These are phyloP conservation scores for Petromus typicus DNA, from an alignment of 2,113 vertebrate species.

Conservation along the genomic window DNA sequence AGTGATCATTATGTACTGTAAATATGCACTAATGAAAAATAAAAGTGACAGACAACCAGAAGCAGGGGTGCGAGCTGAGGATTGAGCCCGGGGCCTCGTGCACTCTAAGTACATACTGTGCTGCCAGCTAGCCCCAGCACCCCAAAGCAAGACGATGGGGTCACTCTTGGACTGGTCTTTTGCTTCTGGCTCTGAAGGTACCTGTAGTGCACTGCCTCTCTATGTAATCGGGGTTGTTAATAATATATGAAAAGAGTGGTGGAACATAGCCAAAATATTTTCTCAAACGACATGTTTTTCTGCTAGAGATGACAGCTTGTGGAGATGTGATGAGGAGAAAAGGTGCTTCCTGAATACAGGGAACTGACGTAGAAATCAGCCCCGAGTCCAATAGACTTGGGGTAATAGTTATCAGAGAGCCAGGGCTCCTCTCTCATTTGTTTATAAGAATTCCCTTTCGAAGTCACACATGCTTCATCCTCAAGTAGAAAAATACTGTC, in stretches of 20 bases:
- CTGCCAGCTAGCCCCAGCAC: no score
- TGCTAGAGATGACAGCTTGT: not conserved
- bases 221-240: not conserved
- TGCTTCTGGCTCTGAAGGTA: not conserved
- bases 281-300: not conserved
- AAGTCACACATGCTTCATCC: not conserved
- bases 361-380: not conserved
- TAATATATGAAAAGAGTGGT: not conserved
- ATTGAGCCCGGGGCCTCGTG: not conserved
- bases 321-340: not conserved
- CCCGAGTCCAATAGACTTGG: not conserved
- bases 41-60: not conserved
- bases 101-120: no score
- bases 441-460: slow-evolving; percentile 19
- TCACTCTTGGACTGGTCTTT: not conserved
- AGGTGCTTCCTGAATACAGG: not conserved
- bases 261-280: not conserved
- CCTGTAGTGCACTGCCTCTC: not conserved
- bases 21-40: not conserved
- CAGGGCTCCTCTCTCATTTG: not conserved
- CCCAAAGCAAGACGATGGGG: not conserved
- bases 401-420: not conserved
- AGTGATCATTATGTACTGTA: not conserved
- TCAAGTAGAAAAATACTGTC: not conserved
- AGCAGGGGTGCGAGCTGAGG: not conserved